Base-by-base conservation (phyloP, 2,113 vertebrate genomes). In the Cottus gobio region DNA sequence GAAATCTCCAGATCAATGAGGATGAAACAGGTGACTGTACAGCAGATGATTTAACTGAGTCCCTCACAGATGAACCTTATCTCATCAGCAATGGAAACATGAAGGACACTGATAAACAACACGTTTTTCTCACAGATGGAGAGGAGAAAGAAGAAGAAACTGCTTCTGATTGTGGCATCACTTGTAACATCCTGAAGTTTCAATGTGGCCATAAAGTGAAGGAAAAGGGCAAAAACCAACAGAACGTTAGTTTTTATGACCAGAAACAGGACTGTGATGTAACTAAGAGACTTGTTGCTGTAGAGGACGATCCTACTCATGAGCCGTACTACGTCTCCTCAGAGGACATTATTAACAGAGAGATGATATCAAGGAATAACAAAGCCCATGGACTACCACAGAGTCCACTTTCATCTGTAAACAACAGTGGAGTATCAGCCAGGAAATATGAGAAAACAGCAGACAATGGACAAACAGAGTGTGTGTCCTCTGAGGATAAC, bases 311-410 rank as follows among this genome's bases (percentile, higher is more conserved):
- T 68, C 46, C 31, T 58, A 71, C 36, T 44, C 82, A 68, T 15
- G 90, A 93, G 65, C 89, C 90, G 20, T 87, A 87, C 68, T 90
- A 89, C 44, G 44, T 93, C 28, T 89, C 81, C 37, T 88, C 87
- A 3, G 68, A 92, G 30, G 91, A 93, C 58, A 85, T 90, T 46
- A 87, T 92, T 58, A 85, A 87, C 56, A 65, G 22, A 58, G 82
- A 83, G n/a, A 30, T 80, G 37, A 81, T 60, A 56, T 52, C n/a
- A 20, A 76, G 42, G 34, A 80, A 74, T 12, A 79, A 79, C 42
- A 68, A 50, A 56, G 57, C 7, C 39, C 24, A 63, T 34, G 63
- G 72, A 75, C 26, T 39, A 24, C 24, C 52, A 42, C 60, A 70
- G 31, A 73, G 36, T 60, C 58, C 44, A 7, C 73, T 36, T 34